phyloP scores from a whole-genome alignment of 1,140 invertebrate genomes.

The Leptopilina clavipes region DNA sequence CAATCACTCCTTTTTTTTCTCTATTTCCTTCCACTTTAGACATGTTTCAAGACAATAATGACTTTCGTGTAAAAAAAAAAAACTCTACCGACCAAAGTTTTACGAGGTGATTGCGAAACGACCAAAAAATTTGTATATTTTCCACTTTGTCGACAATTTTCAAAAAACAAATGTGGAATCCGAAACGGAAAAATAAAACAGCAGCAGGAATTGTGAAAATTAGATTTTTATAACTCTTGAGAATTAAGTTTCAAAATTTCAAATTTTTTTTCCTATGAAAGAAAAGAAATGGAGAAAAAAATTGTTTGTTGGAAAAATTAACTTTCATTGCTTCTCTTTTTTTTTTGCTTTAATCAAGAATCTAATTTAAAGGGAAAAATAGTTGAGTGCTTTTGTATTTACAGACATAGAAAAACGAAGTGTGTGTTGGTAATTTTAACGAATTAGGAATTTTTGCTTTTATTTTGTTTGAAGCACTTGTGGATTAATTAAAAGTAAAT shows the following conservation, averaged over 20 bases:
- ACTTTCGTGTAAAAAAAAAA: slow-evolving; percentile 15
- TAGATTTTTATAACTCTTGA: slow-evolving; percentile 6
- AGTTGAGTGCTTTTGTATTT: too few relatives aligned
- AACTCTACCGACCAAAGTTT: slow-evolving; percentile 6
- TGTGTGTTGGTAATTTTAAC: too few relatives aligned
- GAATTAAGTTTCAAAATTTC: neutral
- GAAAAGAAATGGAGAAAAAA: too few relatives aligned
- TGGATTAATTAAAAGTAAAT: too few relatives aligned
- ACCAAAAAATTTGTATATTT: slow-evolving; percentile 8
- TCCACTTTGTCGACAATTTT: neutral
- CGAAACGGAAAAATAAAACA: neutral
- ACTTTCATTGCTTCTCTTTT: too few relatives aligned
- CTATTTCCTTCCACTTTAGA: slow-evolving; percentile 2
- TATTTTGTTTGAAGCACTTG: too few relatives aligned
- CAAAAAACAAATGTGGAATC: neutral
- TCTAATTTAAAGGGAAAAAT: too few relatives aligned
- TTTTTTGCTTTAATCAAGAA: too few relatives aligned
- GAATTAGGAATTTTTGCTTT: too few relatives aligned
- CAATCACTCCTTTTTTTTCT: neutral
- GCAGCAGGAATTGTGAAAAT: slow-evolving; percentile 3
- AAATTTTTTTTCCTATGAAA: neutral
- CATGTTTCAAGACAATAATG: slow-evolving; percentile 34
- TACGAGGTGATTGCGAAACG: slow-evolving; percentile 22
- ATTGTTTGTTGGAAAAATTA: too few relatives aligned
- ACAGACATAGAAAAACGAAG: too few relatives aligned